Base-by-base conservation (phyloP, 2,113 vertebrate species). In the Theristicus caerulescens region DNA sequence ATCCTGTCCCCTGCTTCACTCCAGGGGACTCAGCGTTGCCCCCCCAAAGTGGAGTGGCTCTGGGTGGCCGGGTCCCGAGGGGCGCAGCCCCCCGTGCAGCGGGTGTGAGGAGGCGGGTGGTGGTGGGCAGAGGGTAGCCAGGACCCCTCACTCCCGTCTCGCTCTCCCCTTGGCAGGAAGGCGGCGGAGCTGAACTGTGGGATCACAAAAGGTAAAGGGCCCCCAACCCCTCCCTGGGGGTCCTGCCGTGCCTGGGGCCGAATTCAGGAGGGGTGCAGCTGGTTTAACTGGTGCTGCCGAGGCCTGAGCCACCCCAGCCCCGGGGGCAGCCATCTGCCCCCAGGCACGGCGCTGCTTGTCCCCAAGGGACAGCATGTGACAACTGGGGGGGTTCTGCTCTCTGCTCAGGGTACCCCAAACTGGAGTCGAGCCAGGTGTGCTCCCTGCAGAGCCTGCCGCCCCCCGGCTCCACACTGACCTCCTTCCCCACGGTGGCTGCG, bases 401-500 rank as follows among this genome's bases (percentile, higher is more conserved):
- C 24, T 57, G 16, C 66, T 31, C 66, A 98, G 97, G 94, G 36
- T 88, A 86, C 44, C 93, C 94, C 36, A 90, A 83, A 29, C 27
- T 90, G 85, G 93, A 96, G 38, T 38, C 64, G 0, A 95, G 85
- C 61, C 96, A 62, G 10, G 71, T 86, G 49, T 96, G 96, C 81
- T 94, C 92, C 86, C 87, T 96, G 46, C 91, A 86, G 40, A 94
- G 91, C 84, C 95, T 98, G 52, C 81, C 97, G 0, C 94, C 96
- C 49, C 66, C 97, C 5, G 51, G 97, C 46, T 97, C 98, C 3
- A 90, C 93, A 65, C 96, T 98, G 36, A 91, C 98, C 74, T 97
- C 98, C 12, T 99, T 98, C 93, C 98, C 98, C 44, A 88, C 94
- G 26, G 93, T 94, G 32, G 95, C 93, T 13, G 58, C n/a, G 2